These are phyloP conservation scores for Calypte anna DNA, from an alignment of 2,113 vertebrate genomes.

Conservation along the genomic window DNA sequence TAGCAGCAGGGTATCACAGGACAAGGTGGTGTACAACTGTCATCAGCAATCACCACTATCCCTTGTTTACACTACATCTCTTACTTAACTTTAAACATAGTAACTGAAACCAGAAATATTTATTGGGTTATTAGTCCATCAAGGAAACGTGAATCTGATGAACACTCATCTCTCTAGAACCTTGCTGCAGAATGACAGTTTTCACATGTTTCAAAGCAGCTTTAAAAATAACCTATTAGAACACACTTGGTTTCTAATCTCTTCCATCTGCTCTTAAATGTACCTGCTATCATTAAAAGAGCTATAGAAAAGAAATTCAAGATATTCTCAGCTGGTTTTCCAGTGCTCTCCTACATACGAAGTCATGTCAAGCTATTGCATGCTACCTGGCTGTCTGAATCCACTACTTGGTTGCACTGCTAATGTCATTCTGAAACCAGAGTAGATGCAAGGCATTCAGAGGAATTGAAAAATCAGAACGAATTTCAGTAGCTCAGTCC, in stretches of 20 bases:
- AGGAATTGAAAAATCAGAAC: not conserved
- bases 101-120: not conserved
- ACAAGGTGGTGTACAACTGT: not conserved
- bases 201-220: not conserved
- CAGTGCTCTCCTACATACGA: not conserved
- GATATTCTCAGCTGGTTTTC: not conserved
- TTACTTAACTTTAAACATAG: not conserved
- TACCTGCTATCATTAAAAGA: constrained; percentile 2
- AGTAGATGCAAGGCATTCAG: not conserved
- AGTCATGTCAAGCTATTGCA: not conserved
- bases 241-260: constrained; percentile 5
- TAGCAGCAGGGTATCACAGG: not conserved
- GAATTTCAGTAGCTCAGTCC: not conserved
- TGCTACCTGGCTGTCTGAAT: not conserved
- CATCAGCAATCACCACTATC: not conserved
- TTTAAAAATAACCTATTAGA: not conserved
- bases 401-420: not conserved
- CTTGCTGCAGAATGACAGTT: not conserved
- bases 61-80: not conserved
- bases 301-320: not conserved
- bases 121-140: not conserved
- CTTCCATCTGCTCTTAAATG: not conserved
- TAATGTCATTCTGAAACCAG: not conserved
- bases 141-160: fast-evolving
- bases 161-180: not conserved